Base-by-base conservation (phyloP, 2,113 vertebrate species). In the Budorcas taxicolor region DNA sequence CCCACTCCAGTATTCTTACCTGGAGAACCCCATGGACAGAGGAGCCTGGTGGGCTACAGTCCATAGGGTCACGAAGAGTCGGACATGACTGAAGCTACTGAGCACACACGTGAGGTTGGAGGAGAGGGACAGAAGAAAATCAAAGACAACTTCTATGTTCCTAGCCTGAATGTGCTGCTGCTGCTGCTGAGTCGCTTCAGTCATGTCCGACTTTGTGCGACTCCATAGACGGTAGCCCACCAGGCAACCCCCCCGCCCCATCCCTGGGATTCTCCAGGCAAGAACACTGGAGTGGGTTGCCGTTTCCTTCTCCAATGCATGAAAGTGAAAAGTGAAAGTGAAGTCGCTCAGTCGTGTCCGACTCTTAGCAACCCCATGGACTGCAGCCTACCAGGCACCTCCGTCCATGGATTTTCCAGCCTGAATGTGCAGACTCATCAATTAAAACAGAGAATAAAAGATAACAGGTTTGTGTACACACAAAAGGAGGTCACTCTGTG, bases 151-250 rank as follows among this genome's bases (percentile, higher is more conserved):
- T 10, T 14, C n/a, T 43, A 0, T 21, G 2, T 84, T 81, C 47
- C 29, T 19, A 64, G 45, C 55, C 76, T 31, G 57, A 88, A 31
- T 67, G 50, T 5, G 15, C 57, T 58, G 57, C 57, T 58, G 57
- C 57, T 58, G 57, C 25, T 58, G 57, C 25, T 58, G 9, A 58
- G 57, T 58, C 10, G 10, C 25, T 58, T 12, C 57, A 58, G 57
- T 58, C 25, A 2, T 58, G 25, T 58, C 57, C 0, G 0, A 58
- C 25, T 58, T 25, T 27, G 10, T 58, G 57, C 2, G 0, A 4
- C 23, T 3, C 23, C 55, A 11, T 10, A 57, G 55, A 57, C 1
- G 0, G 55, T 9, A 57, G 23, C 23, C 23, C 55, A 25, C 55
- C 55, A 25, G 8, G 55, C 47, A 8, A 43, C 43, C 43, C 43